phyloP scores from a whole-genome alignment of 64 coral and sea anemone genomes.

The Porites lutea region DNA sequence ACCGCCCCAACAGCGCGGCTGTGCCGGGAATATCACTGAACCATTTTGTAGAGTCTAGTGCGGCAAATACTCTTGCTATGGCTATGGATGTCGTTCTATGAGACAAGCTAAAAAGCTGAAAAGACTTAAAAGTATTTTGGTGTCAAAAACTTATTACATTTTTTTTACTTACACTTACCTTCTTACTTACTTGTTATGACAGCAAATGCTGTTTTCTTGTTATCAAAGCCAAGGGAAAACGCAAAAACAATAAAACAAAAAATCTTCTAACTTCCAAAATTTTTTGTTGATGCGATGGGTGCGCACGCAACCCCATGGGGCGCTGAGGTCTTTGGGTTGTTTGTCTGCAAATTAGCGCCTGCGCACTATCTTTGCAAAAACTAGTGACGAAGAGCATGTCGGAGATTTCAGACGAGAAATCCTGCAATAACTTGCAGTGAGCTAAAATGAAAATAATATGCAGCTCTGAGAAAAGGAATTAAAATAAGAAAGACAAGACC shows the following conservation, averaged over 20 bases:
- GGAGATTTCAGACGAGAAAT: not conserved
- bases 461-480: not conserved
- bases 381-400: not conserved
- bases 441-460: not conserved
- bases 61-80: not conserved
- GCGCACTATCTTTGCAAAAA: not conserved
- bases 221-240: not conserved
- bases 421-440: not conserved
- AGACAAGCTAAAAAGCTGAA: not conserved
- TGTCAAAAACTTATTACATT: constrained; percentile 2
- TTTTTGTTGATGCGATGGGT: not conserved
- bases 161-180: not conserved
- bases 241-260: not conserved
- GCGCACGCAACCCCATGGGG: not conserved
- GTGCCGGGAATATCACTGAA: too few relatives aligned
- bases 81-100: not conserved
- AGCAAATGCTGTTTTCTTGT: not conserved
- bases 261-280: not conserved
- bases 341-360: not conserved
- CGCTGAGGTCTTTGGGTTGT: not conserved
- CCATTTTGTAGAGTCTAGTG: not conserved
- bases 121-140: not conserved
- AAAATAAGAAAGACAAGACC: not conserved
- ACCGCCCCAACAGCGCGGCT: not conserved
- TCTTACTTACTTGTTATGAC: not conserved